Base-by-base conservation (phyloP, 2,113 vertebrate species). In the Nyctereutes procyonoides region DNA sequence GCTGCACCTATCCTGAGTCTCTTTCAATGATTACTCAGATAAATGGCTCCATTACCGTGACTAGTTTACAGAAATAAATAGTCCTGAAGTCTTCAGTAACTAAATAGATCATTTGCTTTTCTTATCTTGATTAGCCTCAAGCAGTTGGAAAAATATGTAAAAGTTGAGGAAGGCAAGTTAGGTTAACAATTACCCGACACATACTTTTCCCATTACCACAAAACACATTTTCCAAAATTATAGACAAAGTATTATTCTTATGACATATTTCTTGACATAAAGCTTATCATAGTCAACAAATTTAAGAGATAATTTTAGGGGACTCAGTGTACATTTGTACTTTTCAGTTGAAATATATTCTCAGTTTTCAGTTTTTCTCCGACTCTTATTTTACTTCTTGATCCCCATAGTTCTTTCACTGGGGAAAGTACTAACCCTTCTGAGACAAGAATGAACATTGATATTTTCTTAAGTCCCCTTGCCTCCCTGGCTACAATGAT, bases 71-170 rank as follows among this genome's bases (percentile, higher is more conserved):
- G 48, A 71, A 26, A 16, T 35, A 79, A 38, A 35, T 35, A 35
- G 11, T n/a, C 20, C 83, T 76, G 14, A 90, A 48, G 15, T 92
- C 22, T 85, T 76, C 38, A 38, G 16, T 51, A 79, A 43, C 43
- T 92, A 58, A 92, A 58, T 48, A 83, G 28, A 88, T 32, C 51
- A 11, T 10, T 88, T n/a, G 6, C 69, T 96, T 77, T 89, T 93
- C 71, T 94, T 88, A 60, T 74, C 80, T 95, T 95, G 86, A 73
- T 90, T 88, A 58, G 20, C 55, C 56, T 55, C 51, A 83, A 95
- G 56, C 55, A 79, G 38, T 55, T 85, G 28, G 60, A 30, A 77
- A 87, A 96, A 69, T 30, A 38, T 30, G 32, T 58, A 67, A 80
- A 93, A 95, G 43, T 53, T 73, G 63, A 85, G 79, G 32, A 53